Evolutionary conservation across 2,888 invertebrate species (phyloP), one percentile per base, ranked within the genome.

Genomic region (Orchestes rusci): DNA sequence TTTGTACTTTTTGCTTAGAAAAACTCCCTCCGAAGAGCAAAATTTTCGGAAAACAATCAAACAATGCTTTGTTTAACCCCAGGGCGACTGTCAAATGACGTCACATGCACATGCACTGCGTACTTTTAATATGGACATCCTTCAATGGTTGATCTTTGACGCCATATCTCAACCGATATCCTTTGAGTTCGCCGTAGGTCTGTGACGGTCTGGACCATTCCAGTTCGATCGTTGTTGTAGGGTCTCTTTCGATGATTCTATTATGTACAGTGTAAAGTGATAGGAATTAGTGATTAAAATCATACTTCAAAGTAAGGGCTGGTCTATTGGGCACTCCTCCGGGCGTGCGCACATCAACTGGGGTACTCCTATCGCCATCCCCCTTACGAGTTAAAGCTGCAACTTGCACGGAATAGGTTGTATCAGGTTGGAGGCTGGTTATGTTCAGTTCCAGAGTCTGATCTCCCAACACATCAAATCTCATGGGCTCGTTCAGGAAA

Each of bases 331-430:
- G 92, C 40, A 92, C 93, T 53, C 93, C 93, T 41, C 95, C 94
- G 18, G 92, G 92, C 1, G 97, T 99, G 69, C 82, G 85, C 2
- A 92, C 83, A 48, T 80, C 80, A 43, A 85, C 85, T 16, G 91
- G 86, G 48, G 81, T 72, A 64, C 94, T 94, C 53, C 94, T 76
- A 66, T 90, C 87, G 15, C 99, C 99, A 67, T 99, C 97, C 31
- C 99, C 99, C 68, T 93, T 93, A 51, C 94, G 77, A 3, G 97
- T 99, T 49, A 96, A 74, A 1, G 96, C 99, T 1, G 94, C 94
- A 45, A 97, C 93, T 73, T 93, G 90, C 45, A 95, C 84, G 41
- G 83, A 83, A 71, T 99, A 99, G 58, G 82, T 80, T 1, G 97
- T 94, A 63, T 97, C 95, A 3, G 99, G 95, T 67, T 95, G 92